Conservation (phyloP, 2,113 vertebrate species). For the Acanthisitta chloris region DNA sequence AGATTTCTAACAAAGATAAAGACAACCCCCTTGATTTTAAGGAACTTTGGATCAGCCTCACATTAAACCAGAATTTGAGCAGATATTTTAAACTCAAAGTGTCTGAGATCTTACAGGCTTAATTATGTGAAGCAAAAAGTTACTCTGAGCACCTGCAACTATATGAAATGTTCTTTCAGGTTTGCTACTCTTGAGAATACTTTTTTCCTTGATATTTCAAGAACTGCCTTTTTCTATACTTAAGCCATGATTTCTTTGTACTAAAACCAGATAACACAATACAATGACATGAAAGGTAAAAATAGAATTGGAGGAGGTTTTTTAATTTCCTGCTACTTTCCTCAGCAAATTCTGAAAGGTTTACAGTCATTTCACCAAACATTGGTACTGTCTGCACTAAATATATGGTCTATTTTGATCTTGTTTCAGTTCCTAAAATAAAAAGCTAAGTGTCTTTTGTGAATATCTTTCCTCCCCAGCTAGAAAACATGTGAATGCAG, state of each 20-base stretch:
- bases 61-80: background rate
- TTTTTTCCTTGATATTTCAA: constrained; percentile 1
- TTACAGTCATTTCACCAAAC: constrained; percentile 15
- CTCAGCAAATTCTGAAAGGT: constrained; percentile 7
- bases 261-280: background rate
- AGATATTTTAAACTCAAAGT: background rate
- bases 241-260: background rate
- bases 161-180: background rate
- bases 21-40: background rate
- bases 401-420: background rate
- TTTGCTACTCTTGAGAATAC: background rate
- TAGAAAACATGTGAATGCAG: background rate
- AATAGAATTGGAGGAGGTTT: constrained; percentile 26
- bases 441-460: background rate
- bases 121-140: background rate
- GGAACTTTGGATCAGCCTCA: background rate
- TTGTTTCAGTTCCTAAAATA: constrained; percentile 2
- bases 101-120: background rate
- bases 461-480: background rate
- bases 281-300: constrained; percentile 7
- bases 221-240: background rate
- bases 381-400: background rate
- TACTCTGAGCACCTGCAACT: background rate
- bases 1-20: background rate
- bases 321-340: constrained; percentile 40